Evolutionary conservation across 2,113 vertebrate species (phyloP), one percentile per base, ranked within the genome.

Genomic region (Silurus glanis): DNA sequence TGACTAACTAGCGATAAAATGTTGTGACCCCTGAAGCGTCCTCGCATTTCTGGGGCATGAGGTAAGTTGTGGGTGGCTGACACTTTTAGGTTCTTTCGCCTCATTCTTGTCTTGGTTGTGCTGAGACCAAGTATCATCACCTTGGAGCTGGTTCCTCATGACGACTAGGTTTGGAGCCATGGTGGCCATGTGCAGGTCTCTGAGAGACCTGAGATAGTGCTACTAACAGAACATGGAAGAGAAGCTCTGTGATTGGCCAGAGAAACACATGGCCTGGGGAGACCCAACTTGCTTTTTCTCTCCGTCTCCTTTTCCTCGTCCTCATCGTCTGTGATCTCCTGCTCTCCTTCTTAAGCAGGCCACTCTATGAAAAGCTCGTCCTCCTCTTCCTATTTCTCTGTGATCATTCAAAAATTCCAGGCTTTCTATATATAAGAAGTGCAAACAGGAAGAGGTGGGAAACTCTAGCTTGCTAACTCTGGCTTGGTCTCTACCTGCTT

Each of bases 201-300:
- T 37, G 37, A 3, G 37, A 37, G 37, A 37, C 37, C 37, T 37
- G 37, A 37, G 37, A n/a, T 64, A n/a, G 12, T 55, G 51, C n/a
- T 74, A 49, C 96, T 95, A 93, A 99, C 97, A 91, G 93, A 95
- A 84, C 95, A 95, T 0, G 95, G 96, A 85, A 98, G 93, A 1
- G 97, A 98, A 5, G 96, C 94, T 85, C 97, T 95, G 86, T 97
- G 96, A 88, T 92, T 92, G 1, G 59, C 61, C 12, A 92, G 87
- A 0, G 78, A 69, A 19, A 23, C 90, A 7, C 80, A 76, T 1
- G 75, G 89, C 66, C 56, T 37, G 23, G 0, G 87, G 47, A 82
- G 89, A 86, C 74, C 76, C 56, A 90, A 86, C 62, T 91, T 88
- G 87, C 86, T 56, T 87, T 93, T 94, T 67, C 91, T 92, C 23